phyloP scores from a whole-genome alignment of 2,113 vertebrate species.

The Cynoglossus semilaevis region DNA sequence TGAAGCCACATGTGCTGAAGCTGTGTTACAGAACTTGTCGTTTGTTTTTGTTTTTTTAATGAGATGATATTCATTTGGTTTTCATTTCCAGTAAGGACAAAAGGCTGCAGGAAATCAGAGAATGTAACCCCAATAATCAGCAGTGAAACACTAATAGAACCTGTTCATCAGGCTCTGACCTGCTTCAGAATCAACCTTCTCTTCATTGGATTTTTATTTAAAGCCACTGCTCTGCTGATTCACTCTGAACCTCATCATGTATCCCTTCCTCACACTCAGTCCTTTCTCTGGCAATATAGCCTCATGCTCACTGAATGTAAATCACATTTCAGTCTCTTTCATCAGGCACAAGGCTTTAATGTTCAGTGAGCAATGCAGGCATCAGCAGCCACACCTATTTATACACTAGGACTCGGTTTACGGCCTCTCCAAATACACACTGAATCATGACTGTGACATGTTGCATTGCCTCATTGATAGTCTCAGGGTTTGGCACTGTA shows the following conservation, averaged over 20 bases:
- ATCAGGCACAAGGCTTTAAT: slow-evolving; percentile 56
- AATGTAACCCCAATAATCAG: slow-evolving; percentile 16
- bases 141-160: slow-evolving; percentile 53
- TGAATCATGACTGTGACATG: slow-evolving; percentile 12
- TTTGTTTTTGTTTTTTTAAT: no score
- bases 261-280: slow-evolving; percentile 5
- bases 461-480: slow-evolving; percentile 31
- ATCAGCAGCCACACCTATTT: slow-evolving; percentile 59
- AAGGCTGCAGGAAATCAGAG: neutral
- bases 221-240: slow-evolving; percentile 5
- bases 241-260: slow-evolving; percentile 30
- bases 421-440: slow-evolving; percentile 53
- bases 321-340: slow-evolving; percentile 72
- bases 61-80: no score
- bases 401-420: slow-evolving; percentile 56
- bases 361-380: slow-evolving; percentile 38
- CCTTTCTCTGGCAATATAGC: slow-evolving; percentile 35
- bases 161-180: slow-evolving; percentile 48
- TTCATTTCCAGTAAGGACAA: no score
- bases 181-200: slow-evolving; percentile 36
- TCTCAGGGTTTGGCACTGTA: slow-evolving; percentile 51
- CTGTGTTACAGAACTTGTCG: no score
- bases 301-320: slow-evolving; percentile 53
- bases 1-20: no score
- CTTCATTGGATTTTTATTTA: slow-evolving; percentile 24